Evolutionary conservation across 2,888 invertebrate genomes (phyloP), one percentile per base, ranked within the genome.

Genomic region (Plebejus melissa): DNA sequence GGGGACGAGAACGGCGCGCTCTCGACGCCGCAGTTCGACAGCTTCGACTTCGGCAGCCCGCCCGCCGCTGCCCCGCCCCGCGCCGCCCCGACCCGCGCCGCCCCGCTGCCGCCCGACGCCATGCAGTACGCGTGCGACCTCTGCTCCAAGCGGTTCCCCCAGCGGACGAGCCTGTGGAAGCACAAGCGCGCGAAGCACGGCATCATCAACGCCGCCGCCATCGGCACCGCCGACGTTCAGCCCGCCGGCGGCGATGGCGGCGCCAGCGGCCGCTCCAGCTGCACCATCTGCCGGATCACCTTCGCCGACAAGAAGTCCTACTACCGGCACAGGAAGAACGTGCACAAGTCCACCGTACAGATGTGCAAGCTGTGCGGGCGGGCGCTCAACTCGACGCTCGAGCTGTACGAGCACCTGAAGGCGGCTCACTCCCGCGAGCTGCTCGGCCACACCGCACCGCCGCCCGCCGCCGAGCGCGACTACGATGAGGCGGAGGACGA

Each of bases 311-410:
- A 95, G 79, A 94, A 95, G 69, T 94, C 94, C 11, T 95, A 94
- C 79, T 94, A 95, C 74, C 92, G 94, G 0, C 96, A 96, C 79
- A 87, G 95, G 78, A 94, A 94, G 82, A 92, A 90, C 76, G 93
- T 94, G 46, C 95, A 94, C 82, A 94, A 91, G 81, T 89, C 91
- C 6, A 84, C 91, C 57, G 85, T 92, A 77, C 94, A 94, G 81
- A 94, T 94, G 84, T 96, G 96, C 80, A 94, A 94, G 79, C 93
- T 95, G 75, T 96, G 96, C 80, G 95, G 95, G 1, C 95, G 95
- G 78, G 90, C 94, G 0, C 94, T 96, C 74, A 94, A 93, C 77
- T 95, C 96, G 16, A 95, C 95, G 36, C 88, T 94, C 28, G 95
- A 96, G 13, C 84, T 96, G 46, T 95, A 95, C 74, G 94, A 96